Evolutionary conservation across 2,113 vertebrate species (phyloP).

Genomic region (Panthera leo): DNA sequence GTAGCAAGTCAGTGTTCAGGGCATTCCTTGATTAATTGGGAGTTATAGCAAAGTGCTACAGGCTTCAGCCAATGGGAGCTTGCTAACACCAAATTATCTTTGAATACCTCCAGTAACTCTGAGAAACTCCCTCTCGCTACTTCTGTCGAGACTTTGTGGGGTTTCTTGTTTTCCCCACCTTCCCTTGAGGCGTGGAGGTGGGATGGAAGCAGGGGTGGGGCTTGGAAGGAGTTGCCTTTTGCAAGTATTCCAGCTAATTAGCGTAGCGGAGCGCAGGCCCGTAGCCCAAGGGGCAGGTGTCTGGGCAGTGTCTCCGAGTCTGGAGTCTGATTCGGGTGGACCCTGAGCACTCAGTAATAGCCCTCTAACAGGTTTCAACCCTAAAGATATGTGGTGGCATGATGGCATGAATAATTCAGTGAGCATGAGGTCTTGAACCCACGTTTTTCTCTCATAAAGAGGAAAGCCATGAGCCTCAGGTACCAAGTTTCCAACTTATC

Average conservation of each 20-base stretch:
- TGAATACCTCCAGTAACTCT: conserved; percentile 62
- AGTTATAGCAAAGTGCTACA: conserved; percentile 69
- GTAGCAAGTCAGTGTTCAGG: conserved; percentile 31
- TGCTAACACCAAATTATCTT: conserved; percentile 65
- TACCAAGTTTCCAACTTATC: conserved; percentile 82
- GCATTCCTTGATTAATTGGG: conserved; percentile 68
- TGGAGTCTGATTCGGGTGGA: conserved; percentile 34
- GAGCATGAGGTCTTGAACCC: conserved; percentile 77
- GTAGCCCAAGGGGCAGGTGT: conserved; percentile 21
- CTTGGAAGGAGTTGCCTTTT: neutral
- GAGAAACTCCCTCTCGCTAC: conserved; percentile 55
- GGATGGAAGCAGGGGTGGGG: conserved; percentile 1
- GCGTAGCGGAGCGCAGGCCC: conserved; percentile 67
- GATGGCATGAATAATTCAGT: conserved; percentile 84
- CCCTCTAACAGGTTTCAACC: conserved; percentile 60
- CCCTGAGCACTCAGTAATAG: conserved; percentile 58
- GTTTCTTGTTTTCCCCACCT: neutral
- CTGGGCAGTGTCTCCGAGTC: neutral
- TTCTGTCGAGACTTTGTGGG: conserved; percentile 49
- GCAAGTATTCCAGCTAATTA: conserved; percentile 76
- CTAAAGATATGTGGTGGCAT: conserved; percentile 73
- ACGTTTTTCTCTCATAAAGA: conserved; percentile 76
- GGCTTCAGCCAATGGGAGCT: conserved; percentile 62
- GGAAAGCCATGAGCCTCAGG: conserved; percentile 76
- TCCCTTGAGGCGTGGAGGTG: conserved; percentile 21